A percentile compares a stretch with the other conserved stretches of the same genome.
Evolutionary conservation across 2,113 vertebrate species (phyloP).

Genomic region (Lamprotornis superbus): DNA sequence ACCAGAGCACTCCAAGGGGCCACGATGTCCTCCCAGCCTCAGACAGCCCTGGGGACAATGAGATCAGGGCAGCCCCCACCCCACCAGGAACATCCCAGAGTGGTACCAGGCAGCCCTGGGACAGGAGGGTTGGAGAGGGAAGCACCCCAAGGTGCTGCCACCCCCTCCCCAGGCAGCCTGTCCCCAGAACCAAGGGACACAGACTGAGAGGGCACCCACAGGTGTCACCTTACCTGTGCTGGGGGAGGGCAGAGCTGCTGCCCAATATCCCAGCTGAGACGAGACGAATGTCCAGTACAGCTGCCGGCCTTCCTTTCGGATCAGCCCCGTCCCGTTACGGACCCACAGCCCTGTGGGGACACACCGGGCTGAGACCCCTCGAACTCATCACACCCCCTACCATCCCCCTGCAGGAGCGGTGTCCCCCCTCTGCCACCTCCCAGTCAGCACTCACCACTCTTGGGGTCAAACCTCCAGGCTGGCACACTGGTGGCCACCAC

Average conservation of each 20-base stretch:
- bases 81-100: background rate
- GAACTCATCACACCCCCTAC: background rate
- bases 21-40: background rate
- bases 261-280: constrained; percentile 41
- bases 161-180: background rate
- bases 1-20: background rate
- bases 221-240: constrained; percentile 71
- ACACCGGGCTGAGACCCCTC: background rate
- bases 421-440: background rate
- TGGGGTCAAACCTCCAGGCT: constrained; percentile 30
- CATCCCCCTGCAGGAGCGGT: background rate
- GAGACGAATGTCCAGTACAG: constrained; percentile 41
- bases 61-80: background rate
- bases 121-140: background rate
- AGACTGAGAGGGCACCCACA: background rate
- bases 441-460: background rate
- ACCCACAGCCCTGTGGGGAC: constrained; percentile 31
- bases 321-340: constrained; percentile 25
- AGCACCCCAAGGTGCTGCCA: background rate
- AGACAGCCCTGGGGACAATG: constrained; percentile 64
- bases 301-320: constrained; percentile 36
- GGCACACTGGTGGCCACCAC: constrained; percentile 1
- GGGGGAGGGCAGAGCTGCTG: constrained; percentile 86
- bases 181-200: background rate
- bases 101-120: constrained; percentile 66